phyloP scores from a whole-genome alignment of 2,888 invertebrate genomes.

The Mesochorus sp. region DNA sequence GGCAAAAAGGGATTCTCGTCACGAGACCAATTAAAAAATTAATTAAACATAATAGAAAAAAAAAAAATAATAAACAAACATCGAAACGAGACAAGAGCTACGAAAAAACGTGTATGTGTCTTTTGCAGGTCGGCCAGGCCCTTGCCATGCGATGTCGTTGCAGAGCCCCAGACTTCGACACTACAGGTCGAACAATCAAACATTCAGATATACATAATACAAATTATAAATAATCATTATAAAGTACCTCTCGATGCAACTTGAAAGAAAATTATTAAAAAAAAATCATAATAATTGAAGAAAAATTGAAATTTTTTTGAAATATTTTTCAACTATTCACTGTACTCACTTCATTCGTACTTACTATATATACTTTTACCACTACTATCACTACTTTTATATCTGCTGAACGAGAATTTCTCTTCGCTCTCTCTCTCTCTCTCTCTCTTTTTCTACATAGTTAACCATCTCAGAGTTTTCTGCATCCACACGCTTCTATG shows the following conservation, averaged over 20 bases:
- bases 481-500: conserved; percentile 79
- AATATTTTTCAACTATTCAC: conserved; percentile 21
- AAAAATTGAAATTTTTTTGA: conserved; percentile 52
- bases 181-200: conserved; percentile 86
- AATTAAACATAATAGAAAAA: conserved; percentile 8
- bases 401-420: conserved; percentile 63
- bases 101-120: conserved; percentile 73
- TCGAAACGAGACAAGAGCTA: conserved; percentile 40
- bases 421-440: conserved; percentile 63
- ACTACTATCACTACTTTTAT: conserved; percentile 18
- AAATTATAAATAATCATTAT: conserved; percentile 57
- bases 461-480: conserved; percentile 71
- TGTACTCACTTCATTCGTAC: conserved; percentile 16
- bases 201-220: conserved; percentile 68
- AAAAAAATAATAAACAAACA: conserved; percentile 27
- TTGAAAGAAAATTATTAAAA: background rate
- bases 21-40: background rate
- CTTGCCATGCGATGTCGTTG: conserved; percentile 82
- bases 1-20: conserved; percentile 57
- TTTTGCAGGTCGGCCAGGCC: conserved; percentile 81
- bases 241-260: conserved; percentile 60
- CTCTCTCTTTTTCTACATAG: no score
- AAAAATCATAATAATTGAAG: background rate
- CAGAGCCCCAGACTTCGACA: conserved; percentile 88
- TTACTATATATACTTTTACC: conserved; percentile 42